Conservation (phyloP, 2,113 vertebrate species). For the Solea senegalensis region DNA sequence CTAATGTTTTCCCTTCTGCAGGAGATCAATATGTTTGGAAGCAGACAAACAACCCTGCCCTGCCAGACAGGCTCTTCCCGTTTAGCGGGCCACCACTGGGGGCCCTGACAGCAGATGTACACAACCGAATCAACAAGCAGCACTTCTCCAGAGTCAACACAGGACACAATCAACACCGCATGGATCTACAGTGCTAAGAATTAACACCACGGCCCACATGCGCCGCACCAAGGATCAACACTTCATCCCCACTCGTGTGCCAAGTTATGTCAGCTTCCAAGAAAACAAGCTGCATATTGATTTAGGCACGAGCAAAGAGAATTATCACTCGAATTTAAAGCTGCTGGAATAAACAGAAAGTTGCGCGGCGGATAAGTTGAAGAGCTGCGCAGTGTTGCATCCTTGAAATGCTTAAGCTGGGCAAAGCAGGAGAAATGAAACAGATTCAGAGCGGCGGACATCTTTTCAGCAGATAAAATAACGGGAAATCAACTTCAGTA, state of each 20-base stretch:
- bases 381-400: background rate
- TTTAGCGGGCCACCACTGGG: constrained; percentile 72
- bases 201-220: constrained; percentile 59
- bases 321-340: constrained; percentile 16
- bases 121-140: constrained; percentile 71
- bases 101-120: constrained; percentile 77
- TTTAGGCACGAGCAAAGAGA: constrained; percentile 19
- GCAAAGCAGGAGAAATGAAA: constrained; percentile 5
- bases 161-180: constrained; percentile 63
- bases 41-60: constrained; percentile 78
- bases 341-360: constrained; percentile 20
- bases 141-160: constrained; percentile 73
- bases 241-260: constrained; percentile 13
- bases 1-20: constrained; percentile 82
- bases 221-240: constrained; percentile 48
- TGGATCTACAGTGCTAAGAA: constrained; percentile 56
- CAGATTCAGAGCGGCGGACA: constrained; percentile 16
- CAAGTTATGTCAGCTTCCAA: constrained; percentile 32
- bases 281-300: constrained; percentile 35
- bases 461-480: constrained; percentile 25
- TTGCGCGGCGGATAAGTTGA: constrained; percentile 1
- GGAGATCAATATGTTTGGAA: constrained; percentile 85
- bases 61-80: constrained; percentile 69
- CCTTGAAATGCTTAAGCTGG: background rate
- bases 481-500: constrained; percentile 33